Evolutionary conservation across 2,113 vertebrate genomes (phyloP).

Genomic region (Bostrychus sinensis): DNA sequence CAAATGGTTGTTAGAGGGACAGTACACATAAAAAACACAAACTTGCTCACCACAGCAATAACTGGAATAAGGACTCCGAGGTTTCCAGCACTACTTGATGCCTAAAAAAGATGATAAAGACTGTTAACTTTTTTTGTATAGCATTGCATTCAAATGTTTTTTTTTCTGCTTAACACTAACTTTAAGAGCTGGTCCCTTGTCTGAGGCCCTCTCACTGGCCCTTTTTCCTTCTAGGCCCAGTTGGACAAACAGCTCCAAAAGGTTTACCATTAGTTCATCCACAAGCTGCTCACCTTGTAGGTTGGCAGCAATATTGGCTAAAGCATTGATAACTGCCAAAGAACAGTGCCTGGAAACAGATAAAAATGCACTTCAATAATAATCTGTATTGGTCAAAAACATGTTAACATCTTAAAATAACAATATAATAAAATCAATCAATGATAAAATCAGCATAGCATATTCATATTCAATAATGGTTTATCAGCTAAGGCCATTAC

Average conservation of each 20-base stretch:
- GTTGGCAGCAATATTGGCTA: conserved; percentile 96
- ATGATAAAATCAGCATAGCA: no score
- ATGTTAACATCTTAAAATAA: not conserved
- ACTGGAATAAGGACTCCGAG: conserved; percentile 96
- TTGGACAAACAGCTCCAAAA: conserved; percentile 96
- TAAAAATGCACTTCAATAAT: not conserved
- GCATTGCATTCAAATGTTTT: conserved; percentile 1
- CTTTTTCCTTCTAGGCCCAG: conserved; percentile 96
- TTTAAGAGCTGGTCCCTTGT: conserved; percentile 93
- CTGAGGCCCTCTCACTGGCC: conserved; percentile 94
- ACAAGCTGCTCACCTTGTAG: conserved; percentile 92
- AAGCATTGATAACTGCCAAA: conserved; percentile 93
- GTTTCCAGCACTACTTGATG: conserved; percentile 96
- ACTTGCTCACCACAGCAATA: conserved; percentile 92
- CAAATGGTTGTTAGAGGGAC: not conserved
- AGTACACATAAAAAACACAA: conserved; percentile 4
- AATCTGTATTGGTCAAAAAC: not conserved
- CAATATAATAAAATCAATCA: not conserved
- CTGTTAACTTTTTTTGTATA: conserved; percentile 8
- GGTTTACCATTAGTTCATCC: conserved; percentile 94
- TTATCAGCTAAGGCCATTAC: no score
- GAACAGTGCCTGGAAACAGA: conserved; percentile 87
- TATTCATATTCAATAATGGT: no score
- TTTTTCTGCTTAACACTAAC: conserved; percentile 63
- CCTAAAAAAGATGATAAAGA: conserved; percentile 76